Conservation (phyloP, 1,140 invertebrate species). For the Riptortus pedestris region DNA sequence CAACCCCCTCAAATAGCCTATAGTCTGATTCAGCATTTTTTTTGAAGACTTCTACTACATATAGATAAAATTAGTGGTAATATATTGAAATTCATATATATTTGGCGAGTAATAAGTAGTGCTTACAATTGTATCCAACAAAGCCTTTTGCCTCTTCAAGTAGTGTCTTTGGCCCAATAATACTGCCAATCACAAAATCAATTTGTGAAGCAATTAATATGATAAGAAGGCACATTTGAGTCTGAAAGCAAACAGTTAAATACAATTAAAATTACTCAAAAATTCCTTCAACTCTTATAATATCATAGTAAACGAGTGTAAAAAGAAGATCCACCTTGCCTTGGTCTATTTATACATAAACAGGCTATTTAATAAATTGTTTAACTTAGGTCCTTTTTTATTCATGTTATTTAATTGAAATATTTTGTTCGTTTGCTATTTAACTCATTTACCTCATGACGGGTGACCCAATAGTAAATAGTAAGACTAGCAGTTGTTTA, state of each 20-base stretch:
- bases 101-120: background rate
- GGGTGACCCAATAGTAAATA: too few relatives aligned
- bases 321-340: background rate
- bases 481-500: too few relatives aligned
- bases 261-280: background rate
- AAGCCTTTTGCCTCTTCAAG: constrained; percentile 70
- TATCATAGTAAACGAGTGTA: background rate
- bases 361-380: background rate
- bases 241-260: constrained; percentile 45
- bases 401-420: too few relatives aligned
- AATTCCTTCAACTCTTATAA: constrained; percentile 43
- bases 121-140: constrained; percentile 74
- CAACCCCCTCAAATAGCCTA: constrained; percentile 33
- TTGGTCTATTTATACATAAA: background rate
- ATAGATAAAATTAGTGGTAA: background rate
- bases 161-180: constrained; percentile 69
- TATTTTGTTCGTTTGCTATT: too few relatives aligned
- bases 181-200: constrained; percentile 82
- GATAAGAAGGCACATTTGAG: constrained; percentile 80
- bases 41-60: constrained; percentile 35
- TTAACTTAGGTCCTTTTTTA: too few relatives aligned
- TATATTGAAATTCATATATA: background rate
- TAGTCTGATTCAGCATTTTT: constrained; percentile 35
- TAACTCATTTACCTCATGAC: too few relatives aligned
- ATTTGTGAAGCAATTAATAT: constrained; percentile 77